Evolutionary conservation across 2,888 invertebrate genomes (phyloP), one percentile per base, ranked within the genome.

Genomic region (Brachynemurus nebulosus): DNA sequence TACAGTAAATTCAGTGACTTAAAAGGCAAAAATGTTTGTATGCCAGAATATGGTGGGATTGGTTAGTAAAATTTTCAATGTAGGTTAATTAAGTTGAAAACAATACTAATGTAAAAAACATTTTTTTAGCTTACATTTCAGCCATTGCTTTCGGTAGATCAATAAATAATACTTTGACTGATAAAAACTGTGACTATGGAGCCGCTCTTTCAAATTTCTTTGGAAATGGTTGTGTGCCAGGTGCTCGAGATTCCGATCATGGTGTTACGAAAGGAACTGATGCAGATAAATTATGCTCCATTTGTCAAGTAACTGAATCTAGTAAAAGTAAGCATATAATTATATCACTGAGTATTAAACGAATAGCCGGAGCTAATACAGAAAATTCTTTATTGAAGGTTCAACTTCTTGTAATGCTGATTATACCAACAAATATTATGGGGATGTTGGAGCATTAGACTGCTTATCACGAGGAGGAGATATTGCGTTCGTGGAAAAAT

Each of bases 21-120:
- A 2, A 64, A 69, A 30, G 67, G 62, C 1, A 70, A 65, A 49
- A 68, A 63, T 18, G 77, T 75, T 0, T 81, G 80, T 58, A 74
- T 81, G 63, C 76, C 80, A 0, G 76, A 77, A 54, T 80, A 69
- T 51, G 75, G 77, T 1, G 79, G 79, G 25, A 72, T 79, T 43
- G 72, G 76, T 76, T 50, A 62, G 53, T 37, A 23, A 41, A 36
- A 25, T 42, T 42, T 14, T 39, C 6, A 2, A 39, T 7, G 11
- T 16, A 14, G 35, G 16, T 8, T 35, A 8, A 2, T 14, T n/a
- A n/a, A n/a, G n/a, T n/a, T n/a, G n/a, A n/a, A n/a, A n/a, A n/a
- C n/a, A n/a, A n/a, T n/a, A n/a, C n/a, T n/a, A n/a, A n/a, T n/a
- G n/a, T n/a, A n/a, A n/a, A n/a, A n/a, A n/a, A n/a, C n/a, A 6